Evolutionary conservation across 2,888 invertebrate species (phyloP).

Genomic region (Monopis laevigella): DNA sequence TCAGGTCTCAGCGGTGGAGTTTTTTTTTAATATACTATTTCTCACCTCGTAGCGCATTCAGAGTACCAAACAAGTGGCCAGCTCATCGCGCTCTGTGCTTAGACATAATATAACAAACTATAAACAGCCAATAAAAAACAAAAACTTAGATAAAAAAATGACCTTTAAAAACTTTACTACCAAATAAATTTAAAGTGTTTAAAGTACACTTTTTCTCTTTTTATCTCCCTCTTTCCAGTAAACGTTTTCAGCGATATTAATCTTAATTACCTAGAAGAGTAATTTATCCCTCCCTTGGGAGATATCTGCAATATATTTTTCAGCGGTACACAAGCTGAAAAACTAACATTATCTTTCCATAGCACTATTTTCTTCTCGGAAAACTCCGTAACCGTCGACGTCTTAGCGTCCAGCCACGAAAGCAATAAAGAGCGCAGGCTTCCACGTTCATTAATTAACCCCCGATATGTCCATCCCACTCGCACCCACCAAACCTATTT

Average conservation of each 20-base stretch:
- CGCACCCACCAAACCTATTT: slow-evolving; percentile 48
- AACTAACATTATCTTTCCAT: slow-evolving; percentile 18
- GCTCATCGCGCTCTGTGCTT: no score
- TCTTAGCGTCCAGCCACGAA: slow-evolving; percentile 64
- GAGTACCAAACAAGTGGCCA: no score
- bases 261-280: neutral
- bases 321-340: slow-evolving; percentile 10
- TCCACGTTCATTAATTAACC: slow-evolving; percentile 70
- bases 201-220: no score
- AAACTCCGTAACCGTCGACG: slow-evolving; percentile 61
- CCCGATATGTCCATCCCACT: slow-evolving; percentile 46
- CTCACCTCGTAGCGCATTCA: no score
- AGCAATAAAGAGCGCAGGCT: slow-evolving; percentile 68
- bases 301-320: slow-evolving; percentile 7
- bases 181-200: no score
- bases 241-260: neutral
- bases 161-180: no score
- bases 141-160: no score
- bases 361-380: slow-evolving; percentile 52
- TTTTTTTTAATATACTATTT: no score
- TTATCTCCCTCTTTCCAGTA: no score
- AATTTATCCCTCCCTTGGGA: neutral
- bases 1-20: no score
- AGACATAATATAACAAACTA: no score
- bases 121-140: no score